Evolutionary conservation across 2,113 vertebrate species (phyloP).

Genomic region (Corynorhinus townsendii): DNA sequence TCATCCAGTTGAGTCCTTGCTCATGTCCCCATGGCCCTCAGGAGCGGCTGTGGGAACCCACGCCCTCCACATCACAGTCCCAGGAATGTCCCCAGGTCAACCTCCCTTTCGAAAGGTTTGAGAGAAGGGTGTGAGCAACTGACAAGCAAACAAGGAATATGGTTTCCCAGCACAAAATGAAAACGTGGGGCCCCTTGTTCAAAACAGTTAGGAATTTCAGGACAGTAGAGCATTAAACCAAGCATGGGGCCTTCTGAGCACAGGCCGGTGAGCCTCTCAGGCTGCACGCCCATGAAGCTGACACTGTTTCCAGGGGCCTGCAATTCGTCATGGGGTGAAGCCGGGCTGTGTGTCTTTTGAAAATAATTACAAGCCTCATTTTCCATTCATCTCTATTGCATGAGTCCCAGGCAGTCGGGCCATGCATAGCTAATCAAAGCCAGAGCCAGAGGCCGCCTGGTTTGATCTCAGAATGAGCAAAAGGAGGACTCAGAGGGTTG

Average conservation of each 20-base stretch:
- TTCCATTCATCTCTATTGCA: neutral
- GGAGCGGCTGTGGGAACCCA: neutral
- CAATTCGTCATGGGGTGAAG: neutral
- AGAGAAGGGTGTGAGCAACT: neutral
- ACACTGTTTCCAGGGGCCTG: neutral
- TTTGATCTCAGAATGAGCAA: neutral
- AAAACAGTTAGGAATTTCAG: neutral
- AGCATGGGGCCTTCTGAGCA: fast-evolving
- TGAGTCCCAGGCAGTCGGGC: neutral
- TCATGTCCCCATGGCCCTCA: neutral
- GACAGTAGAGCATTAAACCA: neutral
- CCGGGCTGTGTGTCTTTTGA: neutral
- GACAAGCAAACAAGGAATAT: neutral
- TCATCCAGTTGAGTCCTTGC: neutral
- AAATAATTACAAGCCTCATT: slow-evolving; percentile 38
- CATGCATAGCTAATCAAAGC: slow-evolving; percentile 32
- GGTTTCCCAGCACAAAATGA: neutral
- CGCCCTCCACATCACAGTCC: neutral
- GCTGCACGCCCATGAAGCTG: fast-evolving
- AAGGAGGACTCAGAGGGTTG: neutral
- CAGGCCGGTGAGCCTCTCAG: fast-evolving
- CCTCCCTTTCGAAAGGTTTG: neutral
- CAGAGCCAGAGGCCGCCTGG: neutral
- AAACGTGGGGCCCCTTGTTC: neutral
- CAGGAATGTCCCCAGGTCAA: neutral